Evolutionary conservation across 2,797 vertebrate species (phyloP), one percentile per base, ranked within the genome.

Genomic region (Dendrocincla tyrannina): DNA sequence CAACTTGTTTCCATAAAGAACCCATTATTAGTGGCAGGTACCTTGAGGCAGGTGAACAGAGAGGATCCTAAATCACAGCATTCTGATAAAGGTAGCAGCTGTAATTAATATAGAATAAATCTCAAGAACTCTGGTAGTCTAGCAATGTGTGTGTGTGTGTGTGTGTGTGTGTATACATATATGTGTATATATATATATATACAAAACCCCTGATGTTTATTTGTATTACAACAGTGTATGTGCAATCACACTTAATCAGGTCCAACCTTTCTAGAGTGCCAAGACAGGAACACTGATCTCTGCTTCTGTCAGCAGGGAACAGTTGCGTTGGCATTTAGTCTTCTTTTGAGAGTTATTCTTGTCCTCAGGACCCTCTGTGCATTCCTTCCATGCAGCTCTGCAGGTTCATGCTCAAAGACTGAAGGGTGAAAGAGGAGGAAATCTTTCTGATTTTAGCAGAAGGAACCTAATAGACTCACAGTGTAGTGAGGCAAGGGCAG

Each of bases 391-490:
- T 53, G 59, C 68, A 93, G 50, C 75, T 49, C 79, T 91, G 68
- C 5, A n/a, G 69, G 81, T 94, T 96, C 87, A 73, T 89, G 39
- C 91, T 96, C 87, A 96, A 92, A 96, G 92, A 89, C 88, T 73
- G 87, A 89, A 91, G 95, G 79, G 92, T 95, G 92, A 94, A 91
- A 88, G 64, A 92, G 66, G 42, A 83, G 87, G 89, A 96, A 96
- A 81, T 89, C 82, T 92, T 83, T 97, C 74, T 91, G 85, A 94
- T 95, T 88, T 41, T 91, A 75, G 84, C 53, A 88, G 92, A 85
- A 55, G 81, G 58, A 92, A 85, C 75, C 68, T 96, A 95, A 89
- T 73, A 92, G 87, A 95, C 68, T 41, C 35, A 88, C 81, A 91
- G 69, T 46, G 33, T 67, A 94, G 73, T 25, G 44, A 91, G 47